Percentiles rank a stretch among this genome's conserved stretches.
Conservation (phyloP, 2,797 vertebrate species). For the Philypnodon macrostomus region DNA sequence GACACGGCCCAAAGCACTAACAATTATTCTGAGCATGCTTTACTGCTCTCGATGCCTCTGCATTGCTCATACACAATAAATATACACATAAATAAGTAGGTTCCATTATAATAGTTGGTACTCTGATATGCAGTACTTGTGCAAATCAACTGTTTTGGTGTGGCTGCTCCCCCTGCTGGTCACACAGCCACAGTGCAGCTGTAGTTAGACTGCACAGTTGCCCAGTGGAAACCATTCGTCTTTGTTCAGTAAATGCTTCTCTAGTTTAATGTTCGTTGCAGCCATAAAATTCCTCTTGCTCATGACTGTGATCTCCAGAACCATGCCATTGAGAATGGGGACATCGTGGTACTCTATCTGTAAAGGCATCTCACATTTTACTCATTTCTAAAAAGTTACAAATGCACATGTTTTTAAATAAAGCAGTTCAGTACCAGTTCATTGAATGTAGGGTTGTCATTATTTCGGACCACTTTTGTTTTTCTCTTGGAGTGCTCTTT, state of each 20-base stretch:
- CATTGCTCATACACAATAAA: no score
- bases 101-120: neutral
- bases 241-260: constrained; percentile 58
- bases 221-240: constrained; percentile 81
- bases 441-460: constrained; percentile 85
- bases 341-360: constrained; percentile 80
- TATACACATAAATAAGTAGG: no score
- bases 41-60: no score
- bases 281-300: constrained; percentile 80
- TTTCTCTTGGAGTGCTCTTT: constrained; percentile 74
- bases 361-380: neutral
- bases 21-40: no score
- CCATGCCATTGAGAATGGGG: constrained; percentile 61
- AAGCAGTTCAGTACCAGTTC: constrained; percentile 79
- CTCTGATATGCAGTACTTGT: neutral
- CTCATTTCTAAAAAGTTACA: no score
- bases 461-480: constrained; percentile 84
- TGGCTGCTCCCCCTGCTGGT: constrained; percentile 52
- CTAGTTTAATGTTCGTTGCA: constrained; percentile 78
- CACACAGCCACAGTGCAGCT: constrained; percentile 2
- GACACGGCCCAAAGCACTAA: no score
- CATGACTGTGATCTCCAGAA: constrained; percentile 83
- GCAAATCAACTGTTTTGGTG: constrained; percentile 5
- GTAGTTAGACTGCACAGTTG: constrained; percentile 62
- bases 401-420: no score